A percentile compares a stretch with the other conserved stretches of the same genome.
These are phyloP conservation scores for Stenichneumon culpator DNA, from an alignment of 2,888 invertebrate genomes.

Conservation along the genomic window DNA sequence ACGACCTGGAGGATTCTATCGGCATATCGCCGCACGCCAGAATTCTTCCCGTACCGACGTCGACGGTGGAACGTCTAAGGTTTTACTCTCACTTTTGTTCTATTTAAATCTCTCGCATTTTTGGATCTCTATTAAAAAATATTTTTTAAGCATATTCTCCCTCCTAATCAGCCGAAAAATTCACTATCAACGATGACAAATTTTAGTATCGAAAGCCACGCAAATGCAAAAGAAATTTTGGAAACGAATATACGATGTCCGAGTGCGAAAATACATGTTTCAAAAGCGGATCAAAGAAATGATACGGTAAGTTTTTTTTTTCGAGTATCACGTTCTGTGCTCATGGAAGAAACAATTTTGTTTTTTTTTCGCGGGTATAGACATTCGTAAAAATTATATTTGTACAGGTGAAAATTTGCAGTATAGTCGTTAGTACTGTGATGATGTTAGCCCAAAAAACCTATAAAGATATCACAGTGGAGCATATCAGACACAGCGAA, in stretches of 20 bases:
- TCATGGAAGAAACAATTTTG: not conserved
- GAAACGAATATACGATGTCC: conserved; percentile 66
- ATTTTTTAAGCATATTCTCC: not conserved
- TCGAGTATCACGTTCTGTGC: not conserved
- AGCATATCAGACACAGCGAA: conserved; percentile 68
- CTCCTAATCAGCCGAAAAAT: conserved; percentile 14
- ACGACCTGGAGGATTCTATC: conserved; percentile 67
- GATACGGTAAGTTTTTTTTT: conserved; percentile 56
- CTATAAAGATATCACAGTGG: conserved; percentile 67
- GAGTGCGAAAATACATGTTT: conserved; percentile 39
- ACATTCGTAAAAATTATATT: conserved; percentile 46
- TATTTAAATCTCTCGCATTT: not conserved
- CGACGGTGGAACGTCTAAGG: conserved; percentile 17
- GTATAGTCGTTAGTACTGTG: conserved; percentile 70
- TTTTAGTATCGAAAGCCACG: not conserved
- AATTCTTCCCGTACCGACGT: not conserved
- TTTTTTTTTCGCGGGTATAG: not conserved
- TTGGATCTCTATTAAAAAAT: not conserved
- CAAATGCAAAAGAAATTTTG: conserved; percentile 61
- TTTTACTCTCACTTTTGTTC: conserved; percentile 1
- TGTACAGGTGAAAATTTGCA: conserved; percentile 68
- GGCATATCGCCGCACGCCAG: conserved; percentile 12
- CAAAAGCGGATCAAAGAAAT: conserved; percentile 65
- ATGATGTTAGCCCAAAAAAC: conserved; percentile 69
- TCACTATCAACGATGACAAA: conserved; percentile 10